Evolutionary conservation across 2,888 invertebrate species (phyloP).

Genomic region (Nephrotoma flavescens): DNA sequence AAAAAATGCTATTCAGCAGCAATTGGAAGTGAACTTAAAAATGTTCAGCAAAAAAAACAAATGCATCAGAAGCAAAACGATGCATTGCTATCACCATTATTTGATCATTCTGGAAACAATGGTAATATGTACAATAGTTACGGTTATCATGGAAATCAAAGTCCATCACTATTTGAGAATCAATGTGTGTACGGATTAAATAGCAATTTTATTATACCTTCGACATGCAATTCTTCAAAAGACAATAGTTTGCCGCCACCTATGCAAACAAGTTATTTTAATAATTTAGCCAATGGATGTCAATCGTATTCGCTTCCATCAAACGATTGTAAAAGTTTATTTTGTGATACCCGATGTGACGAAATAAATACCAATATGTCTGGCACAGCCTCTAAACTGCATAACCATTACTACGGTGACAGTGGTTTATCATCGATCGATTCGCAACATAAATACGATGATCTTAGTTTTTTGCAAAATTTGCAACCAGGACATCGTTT

Average conservation of each 20-base stretch:
- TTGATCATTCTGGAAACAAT: background rate
- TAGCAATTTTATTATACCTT: conserved; percentile 8
- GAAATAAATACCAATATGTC: background rate
- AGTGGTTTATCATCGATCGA: background rate
- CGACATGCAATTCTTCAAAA: background rate
- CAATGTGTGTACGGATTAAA: conserved; percentile 8
- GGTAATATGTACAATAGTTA: background rate
- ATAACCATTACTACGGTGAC: background rate
- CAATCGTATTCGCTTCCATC: background rate
- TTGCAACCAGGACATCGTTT: conserved; percentile 32
- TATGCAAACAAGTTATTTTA: background rate
- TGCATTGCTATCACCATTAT: background rate
- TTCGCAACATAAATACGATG: conserved; percentile 26
- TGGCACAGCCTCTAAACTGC: background rate
- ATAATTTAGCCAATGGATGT: background rate
- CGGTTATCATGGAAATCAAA: background rate
- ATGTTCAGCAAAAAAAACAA: conserved; percentile 23
- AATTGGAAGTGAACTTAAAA: conserved; percentile 30
- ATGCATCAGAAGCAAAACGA: conserved; percentile 10
- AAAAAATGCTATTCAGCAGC: conserved; percentile 27
- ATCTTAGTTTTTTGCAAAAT: conserved; percentile 28
- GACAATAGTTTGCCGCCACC: background rate
- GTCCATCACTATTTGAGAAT: background rate
- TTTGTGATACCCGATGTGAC: background rate
- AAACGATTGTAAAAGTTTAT: background rate